Conservation (phyloP, 1,140 invertebrate species). For the Heliconius congener region DNA sequence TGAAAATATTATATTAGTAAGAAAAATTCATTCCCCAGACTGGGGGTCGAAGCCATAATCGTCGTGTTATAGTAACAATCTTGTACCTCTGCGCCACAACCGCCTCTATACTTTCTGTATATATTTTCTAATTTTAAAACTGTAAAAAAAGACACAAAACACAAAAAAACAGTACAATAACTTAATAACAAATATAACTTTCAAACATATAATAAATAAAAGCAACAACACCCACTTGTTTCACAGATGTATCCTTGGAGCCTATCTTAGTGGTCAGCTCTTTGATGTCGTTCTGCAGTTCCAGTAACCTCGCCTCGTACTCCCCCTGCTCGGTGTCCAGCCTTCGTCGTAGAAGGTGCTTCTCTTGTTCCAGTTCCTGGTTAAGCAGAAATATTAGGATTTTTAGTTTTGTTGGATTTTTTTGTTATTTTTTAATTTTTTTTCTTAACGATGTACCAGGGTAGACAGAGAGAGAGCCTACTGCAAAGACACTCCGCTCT, state of each 20-base stretch:
- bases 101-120: too few relatives aligned
- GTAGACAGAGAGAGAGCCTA: too few relatives aligned
- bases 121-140: too few relatives aligned
- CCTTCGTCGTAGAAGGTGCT: conserved; percentile 91
- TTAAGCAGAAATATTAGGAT: neutral
- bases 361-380: conserved; percentile 96
- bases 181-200: neutral
- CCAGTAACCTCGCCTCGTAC: conserved; percentile 92
- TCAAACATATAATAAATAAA: neutral
- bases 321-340: conserved; percentile 92
- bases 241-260: conserved; percentile 83
- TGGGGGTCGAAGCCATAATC: too few relatives aligned
- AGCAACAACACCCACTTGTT: conserved; percentile 64
- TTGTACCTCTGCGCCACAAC: too few relatives aligned
- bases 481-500: too few relatives aligned
- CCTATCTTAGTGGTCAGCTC: conserved; percentile 87
- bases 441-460: too few relatives aligned
- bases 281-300: conserved; percentile 93
- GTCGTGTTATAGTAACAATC: too few relatives aligned
- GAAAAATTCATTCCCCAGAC: too few relatives aligned
- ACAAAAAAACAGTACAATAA: neutral
- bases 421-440: too few relatives aligned
- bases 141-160: too few relatives aligned
- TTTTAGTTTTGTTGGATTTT: neutral
- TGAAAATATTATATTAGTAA: too few relatives aligned